These are phyloP conservation scores for Sycophaga agraensis DNA, from an alignment of 1,140 invertebrate species.

Conservation along the genomic window DNA sequence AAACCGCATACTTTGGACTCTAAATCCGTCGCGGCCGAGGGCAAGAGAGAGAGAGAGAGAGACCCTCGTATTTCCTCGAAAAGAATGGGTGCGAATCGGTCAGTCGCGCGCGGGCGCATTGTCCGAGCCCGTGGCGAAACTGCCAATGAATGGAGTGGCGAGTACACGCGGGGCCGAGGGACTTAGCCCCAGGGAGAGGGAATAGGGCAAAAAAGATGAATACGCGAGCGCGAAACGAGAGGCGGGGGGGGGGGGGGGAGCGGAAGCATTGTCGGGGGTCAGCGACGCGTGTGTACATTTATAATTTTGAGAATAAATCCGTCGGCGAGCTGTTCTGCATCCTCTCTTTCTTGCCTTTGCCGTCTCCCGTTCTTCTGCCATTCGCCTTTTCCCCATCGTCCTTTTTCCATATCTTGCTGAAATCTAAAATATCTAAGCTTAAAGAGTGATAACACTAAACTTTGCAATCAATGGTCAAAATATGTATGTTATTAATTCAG, in stretches of 20 bases:
- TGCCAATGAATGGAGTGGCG: background rate
- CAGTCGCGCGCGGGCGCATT: background rate
- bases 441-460: too few relatives aligned
- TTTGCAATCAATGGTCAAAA: too few relatives aligned
- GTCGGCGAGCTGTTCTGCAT: background rate
- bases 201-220: background rate
- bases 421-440: too few relatives aligned
- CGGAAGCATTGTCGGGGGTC: background rate
- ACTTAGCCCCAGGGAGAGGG: background rate
- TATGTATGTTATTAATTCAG: too few relatives aligned
- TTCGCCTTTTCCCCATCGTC: too few relatives aligned
- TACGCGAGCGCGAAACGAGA: background rate
- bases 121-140: background rate
- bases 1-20: too few relatives aligned
- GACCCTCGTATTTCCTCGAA: background rate
- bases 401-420: too few relatives aligned
- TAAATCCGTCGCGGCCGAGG: too few relatives aligned
- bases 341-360: background rate
- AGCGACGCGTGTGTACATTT: constrained; percentile 16
- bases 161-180: background rate
- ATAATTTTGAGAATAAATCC: constrained; percentile 21
- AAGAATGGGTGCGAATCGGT: background rate
- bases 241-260: too few relatives aligned
- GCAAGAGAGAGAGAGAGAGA: too few relatives aligned
- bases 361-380: background rate